Percentiles rank a stretch among this genome's conserved stretches.
Conservation (phyloP, 2,888 invertebrate genomes). For the Drosophila subquinaria region DNA sequence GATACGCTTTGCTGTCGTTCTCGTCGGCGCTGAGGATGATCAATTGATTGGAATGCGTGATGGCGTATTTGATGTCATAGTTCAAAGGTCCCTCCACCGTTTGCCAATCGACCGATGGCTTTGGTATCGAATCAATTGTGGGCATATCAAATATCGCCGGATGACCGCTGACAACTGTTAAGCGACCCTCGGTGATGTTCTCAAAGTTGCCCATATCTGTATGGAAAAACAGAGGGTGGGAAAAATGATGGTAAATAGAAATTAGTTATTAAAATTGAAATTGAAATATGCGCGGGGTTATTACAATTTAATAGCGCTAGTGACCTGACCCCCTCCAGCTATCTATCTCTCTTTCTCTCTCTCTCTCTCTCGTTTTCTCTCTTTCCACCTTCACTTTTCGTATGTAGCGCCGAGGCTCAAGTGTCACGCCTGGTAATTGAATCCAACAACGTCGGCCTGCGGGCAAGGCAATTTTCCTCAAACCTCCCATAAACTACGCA, state of each 20-base stretch:
- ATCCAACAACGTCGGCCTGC: conserved; percentile 63
- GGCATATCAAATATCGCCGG: conserved; percentile 94
- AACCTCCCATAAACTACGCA: conserved; percentile 39
- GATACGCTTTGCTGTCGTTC: conserved; percentile 92
- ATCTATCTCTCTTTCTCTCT: background rate
- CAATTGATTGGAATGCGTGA: conserved; percentile 90
- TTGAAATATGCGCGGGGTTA: conserved; percentile 31
- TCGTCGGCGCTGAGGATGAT: conserved; percentile 92
- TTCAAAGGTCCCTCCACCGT: conserved; percentile 90
- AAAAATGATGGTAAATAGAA: conserved; percentile 4
- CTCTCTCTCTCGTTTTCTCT: background rate
- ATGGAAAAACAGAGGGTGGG: conserved; percentile 36
- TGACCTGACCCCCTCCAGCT: conserved; percentile 21
- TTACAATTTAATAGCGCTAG: conserved; percentile 31
- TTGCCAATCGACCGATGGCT: conserved; percentile 95
- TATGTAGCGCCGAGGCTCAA: conserved; percentile 7
- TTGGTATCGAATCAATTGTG: conserved; percentile 93
- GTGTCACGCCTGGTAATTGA: conserved; percentile 71
- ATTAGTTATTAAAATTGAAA: conserved; percentile 27
- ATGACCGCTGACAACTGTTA: conserved; percentile 91
- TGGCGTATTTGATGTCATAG: conserved; percentile 94
- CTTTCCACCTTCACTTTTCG: background rate
- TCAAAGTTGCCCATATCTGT: conserved; percentile 96
- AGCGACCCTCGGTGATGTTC: conserved; percentile 89
- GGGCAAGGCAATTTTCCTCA: conserved; percentile 61